These are phyloP conservation scores for Sterna hirundo DNA, from an alignment of 2,113 vertebrate genomes.

Conservation along the genomic window DNA sequence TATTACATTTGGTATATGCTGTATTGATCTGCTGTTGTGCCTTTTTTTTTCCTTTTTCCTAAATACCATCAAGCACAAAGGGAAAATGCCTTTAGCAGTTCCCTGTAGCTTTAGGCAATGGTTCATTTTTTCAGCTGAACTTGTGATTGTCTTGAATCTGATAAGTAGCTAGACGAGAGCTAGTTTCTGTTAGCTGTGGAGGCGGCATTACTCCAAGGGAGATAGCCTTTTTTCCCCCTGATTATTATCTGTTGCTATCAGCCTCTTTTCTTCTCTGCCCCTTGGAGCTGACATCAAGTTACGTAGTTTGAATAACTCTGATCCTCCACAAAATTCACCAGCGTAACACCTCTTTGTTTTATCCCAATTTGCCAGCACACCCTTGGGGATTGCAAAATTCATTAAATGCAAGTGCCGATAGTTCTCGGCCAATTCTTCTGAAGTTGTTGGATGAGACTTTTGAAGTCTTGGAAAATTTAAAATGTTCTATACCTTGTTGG, in stretches of 20 bases:
- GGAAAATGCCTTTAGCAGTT: neutral
- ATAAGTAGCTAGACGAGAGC: neutral
- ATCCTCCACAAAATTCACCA: neutral
- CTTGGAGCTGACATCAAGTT: neutral
- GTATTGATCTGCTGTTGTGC: neutral
- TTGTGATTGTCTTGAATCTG: neutral
- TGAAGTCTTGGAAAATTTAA: neutral
- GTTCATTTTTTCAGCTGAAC: neutral
- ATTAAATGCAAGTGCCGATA: accelerated
- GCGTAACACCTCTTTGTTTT: neutral
- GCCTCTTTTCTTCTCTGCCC: neutral
- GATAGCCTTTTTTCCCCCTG: neutral
- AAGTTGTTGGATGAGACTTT: neutral
- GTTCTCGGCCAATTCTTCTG: neutral
- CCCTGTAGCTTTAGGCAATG: neutral
- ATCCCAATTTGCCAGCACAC: neutral
- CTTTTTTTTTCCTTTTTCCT: accelerated
- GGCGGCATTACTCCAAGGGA: neutral
- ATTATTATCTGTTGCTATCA: neutral
- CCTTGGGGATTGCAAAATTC: neutral
- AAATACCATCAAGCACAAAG: neutral
- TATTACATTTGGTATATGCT: neutral
- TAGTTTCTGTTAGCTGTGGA: neutral
- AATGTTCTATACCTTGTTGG: neutral
- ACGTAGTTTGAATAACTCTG: accelerated